Conservation (phyloP, 2,797 vertebrate genomes). For the Enteromius radiatus region DNA sequence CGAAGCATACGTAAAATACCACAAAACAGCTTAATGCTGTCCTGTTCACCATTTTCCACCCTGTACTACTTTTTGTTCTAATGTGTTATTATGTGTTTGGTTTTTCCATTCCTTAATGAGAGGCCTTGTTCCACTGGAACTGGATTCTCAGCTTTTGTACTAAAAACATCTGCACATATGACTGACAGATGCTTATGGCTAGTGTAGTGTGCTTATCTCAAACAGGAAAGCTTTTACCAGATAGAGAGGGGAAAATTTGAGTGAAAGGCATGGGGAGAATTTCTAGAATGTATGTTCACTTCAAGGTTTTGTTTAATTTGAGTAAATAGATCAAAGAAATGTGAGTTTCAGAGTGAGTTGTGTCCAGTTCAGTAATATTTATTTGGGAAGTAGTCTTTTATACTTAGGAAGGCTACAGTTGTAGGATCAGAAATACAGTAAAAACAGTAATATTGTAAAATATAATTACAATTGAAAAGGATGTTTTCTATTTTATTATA, state of each 20-base stretch:
- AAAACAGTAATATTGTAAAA: background rate
- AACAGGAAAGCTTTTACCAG: conserved; percentile 28
- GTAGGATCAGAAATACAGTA: background rate
- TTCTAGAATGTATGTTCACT: background rate
- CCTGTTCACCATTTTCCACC: conserved; percentile 47
- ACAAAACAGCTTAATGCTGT: conserved; percentile 13
- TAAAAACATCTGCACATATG: conserved; percentile 26
- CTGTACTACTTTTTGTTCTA: conserved; percentile 50
- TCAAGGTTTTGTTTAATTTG: background rate
- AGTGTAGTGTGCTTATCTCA: conserved; percentile 32
- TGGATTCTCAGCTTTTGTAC: conserved; percentile 8
- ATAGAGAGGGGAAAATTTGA: conserved; percentile 21
- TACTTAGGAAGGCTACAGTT: background rate
- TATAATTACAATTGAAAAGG: too few species aligned
- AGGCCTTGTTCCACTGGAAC: conserved; percentile 40
- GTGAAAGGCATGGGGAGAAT: conserved; percentile 21
- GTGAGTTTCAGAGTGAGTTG: background rate
- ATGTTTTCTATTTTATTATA: background rate
- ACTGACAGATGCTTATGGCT: conserved; percentile 29
- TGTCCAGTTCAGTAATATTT: background rate
- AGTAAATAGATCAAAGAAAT: background rate
- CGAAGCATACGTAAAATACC: background rate
- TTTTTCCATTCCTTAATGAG: conserved; percentile 53
- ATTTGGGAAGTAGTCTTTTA: background rate
- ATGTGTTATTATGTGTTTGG: conserved; percentile 52